Evolutionary conservation across 2,113 vertebrate genomes (phyloP).

Genomic region (Crotalus helleri): DNA sequence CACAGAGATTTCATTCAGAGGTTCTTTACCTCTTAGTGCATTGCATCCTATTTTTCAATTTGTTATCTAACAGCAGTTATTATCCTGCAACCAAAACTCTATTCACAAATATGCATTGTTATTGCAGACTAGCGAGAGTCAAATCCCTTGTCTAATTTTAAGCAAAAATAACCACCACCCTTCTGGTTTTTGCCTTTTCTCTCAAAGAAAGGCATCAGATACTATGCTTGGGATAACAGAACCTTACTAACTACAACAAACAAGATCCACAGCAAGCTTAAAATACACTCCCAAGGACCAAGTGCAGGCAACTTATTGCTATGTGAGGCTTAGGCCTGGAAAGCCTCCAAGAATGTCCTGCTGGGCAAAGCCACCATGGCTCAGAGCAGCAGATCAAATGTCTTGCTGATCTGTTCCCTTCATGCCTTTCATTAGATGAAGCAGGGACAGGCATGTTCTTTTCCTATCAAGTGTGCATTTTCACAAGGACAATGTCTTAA

Average conservation of each 20-base stretch:
- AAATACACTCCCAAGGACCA: constrained; percentile 1
- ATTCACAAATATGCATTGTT: neutral
- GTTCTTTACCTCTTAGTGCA: constrained; percentile 54
- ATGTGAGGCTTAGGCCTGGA: neutral
- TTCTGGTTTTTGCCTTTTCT: neutral
- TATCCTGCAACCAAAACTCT: constrained; percentile 36
- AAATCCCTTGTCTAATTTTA: constrained; percentile 8
- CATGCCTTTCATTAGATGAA: neutral
- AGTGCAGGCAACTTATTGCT: neutral
- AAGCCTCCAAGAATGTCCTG: neutral
- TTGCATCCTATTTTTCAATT: constrained; percentile 47
- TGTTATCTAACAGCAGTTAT: constrained; percentile 45
- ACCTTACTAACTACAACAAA: neutral
- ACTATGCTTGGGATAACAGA: neutral
- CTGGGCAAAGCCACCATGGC: neutral
- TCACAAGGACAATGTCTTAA: neutral
- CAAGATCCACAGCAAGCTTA: constrained; percentile 1
- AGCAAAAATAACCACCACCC: no score
- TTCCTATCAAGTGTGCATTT: neutral
- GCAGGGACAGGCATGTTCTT: neutral
- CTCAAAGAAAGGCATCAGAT: neutral
- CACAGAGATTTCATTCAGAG: constrained; percentile 54
- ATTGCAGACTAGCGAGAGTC: neutral
- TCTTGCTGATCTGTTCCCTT: constrained; percentile 1
- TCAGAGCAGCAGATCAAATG: neutral